These are phyloP conservation scores for Epinephelus moara DNA, from an alignment of 2,113 vertebrate species.

Conservation along the genomic window DNA sequence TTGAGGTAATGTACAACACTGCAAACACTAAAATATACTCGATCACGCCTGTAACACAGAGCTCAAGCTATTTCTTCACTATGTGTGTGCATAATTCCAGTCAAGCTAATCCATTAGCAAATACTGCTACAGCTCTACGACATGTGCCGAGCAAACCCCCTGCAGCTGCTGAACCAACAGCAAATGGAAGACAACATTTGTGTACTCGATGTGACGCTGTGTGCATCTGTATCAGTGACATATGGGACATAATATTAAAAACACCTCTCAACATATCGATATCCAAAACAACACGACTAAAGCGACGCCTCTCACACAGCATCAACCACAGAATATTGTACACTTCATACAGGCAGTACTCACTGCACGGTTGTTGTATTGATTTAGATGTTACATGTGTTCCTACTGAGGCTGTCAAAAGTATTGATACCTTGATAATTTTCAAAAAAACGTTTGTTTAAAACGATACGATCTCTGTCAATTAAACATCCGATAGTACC, in stretches of 20 bases:
- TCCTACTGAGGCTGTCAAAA: no score
- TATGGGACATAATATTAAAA: neutral
- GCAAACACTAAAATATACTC: neutral
- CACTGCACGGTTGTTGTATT: neutral
- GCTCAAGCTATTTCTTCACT: neutral
- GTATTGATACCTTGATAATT: no score
- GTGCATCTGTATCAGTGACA: neutral
- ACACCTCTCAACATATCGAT: neutral
- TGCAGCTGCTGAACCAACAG: constrained; percentile 24
- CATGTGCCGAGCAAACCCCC: neutral
- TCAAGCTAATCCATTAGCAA: constrained; percentile 19
- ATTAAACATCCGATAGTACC: no score
- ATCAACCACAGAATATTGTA: constrained; percentile 8
- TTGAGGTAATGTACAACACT: constrained; percentile 47
- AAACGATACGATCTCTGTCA: no score
- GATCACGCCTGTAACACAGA: constrained; percentile 2
- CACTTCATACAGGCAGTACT: constrained; percentile 16
- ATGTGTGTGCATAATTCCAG: constrained; percentile 35
- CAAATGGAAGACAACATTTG: constrained; percentile 58
- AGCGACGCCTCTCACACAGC: neutral
- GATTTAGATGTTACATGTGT: neutral
- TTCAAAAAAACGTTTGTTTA: no score
- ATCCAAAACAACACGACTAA: neutral
- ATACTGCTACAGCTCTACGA: constrained; percentile 25
- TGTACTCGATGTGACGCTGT: neutral